Evolutionary conservation across 2,113 vertebrate genomes (phyloP).

Genomic region (Alouatta palliata): DNA sequence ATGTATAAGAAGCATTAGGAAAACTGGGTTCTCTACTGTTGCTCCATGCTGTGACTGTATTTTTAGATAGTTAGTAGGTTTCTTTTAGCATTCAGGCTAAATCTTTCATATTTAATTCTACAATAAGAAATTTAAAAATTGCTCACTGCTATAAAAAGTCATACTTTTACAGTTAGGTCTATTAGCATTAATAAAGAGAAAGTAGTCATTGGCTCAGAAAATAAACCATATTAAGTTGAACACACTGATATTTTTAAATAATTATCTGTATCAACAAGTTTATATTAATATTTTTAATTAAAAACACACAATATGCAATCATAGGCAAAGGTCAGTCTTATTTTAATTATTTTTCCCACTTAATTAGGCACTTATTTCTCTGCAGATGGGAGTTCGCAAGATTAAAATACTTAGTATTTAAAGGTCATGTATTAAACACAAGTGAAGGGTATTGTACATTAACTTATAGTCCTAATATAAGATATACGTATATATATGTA

Average conservation of each 20-base stretch:
- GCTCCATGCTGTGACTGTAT: background rate
- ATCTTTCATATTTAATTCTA: background rate
- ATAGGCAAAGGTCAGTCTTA: constrained; percentile 57
- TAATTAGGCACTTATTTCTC: constrained; percentile 62
- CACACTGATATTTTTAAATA: constrained; percentile 54
- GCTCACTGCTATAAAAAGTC: background rate
- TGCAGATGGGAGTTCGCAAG: constrained; percentile 16
- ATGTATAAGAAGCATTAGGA: background rate
- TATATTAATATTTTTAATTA: constrained; percentile 61
- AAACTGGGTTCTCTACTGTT: background rate
- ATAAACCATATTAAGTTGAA: constrained; percentile 9
- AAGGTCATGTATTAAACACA: constrained; percentile 55
- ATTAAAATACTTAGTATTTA: constrained; percentile 58
- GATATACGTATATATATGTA: background rate
- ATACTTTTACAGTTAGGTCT: constrained; percentile 15
- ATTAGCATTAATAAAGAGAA: constrained; percentile 4
- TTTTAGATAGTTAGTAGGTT: background rate
- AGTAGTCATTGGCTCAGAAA: constrained; percentile 7
- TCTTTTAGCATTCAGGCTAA: background rate
- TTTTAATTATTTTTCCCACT: constrained; percentile 58
- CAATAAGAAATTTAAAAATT: constrained; percentile 19
- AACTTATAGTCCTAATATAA: background rate
- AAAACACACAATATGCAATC: constrained; percentile 38
- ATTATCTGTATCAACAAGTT: background rate
- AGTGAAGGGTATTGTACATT: background rate